These are phyloP conservation scores for Neopelma chrysocephalum DNA, from an alignment of 2,797 vertebrate genomes.

Conservation along the genomic window DNA sequence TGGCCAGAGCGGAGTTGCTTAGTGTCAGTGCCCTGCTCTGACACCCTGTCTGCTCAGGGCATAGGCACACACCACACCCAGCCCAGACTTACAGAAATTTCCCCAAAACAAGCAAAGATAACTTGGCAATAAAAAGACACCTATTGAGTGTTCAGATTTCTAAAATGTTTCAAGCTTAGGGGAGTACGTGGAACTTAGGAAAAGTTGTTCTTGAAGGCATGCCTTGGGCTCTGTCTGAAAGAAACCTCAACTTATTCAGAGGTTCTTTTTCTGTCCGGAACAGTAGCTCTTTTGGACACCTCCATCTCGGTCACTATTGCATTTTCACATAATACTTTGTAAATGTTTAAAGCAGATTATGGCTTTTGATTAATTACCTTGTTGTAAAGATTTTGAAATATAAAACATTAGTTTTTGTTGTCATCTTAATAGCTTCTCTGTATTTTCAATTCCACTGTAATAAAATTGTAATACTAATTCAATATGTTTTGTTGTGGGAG, in stretches of 20 bases:
- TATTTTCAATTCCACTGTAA: neutral
- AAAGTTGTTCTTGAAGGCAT: neutral
- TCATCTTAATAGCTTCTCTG: neutral
- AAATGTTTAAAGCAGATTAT: neutral
- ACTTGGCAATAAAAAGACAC: neutral
- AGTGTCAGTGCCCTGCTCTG: neutral
- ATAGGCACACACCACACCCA: neutral
- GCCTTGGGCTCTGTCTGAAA: neutral
- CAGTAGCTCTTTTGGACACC: neutral
- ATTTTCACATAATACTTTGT: neutral
- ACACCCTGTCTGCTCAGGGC: neutral
- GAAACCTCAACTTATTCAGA: neutral
- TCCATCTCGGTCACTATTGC: neutral
- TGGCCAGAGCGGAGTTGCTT: neutral
- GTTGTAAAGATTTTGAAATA: neutral
- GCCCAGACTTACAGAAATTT: neutral
- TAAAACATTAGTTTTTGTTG: neutral
- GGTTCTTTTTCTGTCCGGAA: neutral
- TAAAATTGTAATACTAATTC: neutral
- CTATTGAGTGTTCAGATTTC: neutral
- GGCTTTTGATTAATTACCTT: neutral
- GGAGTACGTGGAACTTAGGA: neutral
- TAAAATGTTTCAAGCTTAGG: neutral
- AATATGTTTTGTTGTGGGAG: neutral
- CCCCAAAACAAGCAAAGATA: neutral